These are phyloP conservation scores for Acanthopagrus latus DNA, from an alignment of 2,797 vertebrate species.

Conservation along the genomic window DNA sequence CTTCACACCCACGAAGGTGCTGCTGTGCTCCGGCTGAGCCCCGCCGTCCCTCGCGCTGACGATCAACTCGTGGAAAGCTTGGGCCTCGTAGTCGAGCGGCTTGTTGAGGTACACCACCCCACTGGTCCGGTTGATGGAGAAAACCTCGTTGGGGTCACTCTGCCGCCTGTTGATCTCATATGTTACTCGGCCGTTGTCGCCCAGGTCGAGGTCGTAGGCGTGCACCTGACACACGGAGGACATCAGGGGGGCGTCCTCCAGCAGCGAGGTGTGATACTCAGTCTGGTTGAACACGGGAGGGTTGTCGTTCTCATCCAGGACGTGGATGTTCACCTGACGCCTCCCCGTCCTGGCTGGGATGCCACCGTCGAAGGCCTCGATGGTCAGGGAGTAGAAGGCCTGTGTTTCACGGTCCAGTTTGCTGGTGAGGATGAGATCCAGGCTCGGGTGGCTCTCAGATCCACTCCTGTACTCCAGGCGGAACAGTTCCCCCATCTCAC, in stretches of 20 bases:
- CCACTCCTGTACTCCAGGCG: slow-evolving; percentile 73
- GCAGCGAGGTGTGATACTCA: slow-evolving; percentile 87
- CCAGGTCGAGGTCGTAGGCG: slow-evolving; percentile 90
- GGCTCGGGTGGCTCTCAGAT: slow-evolving; percentile 59
- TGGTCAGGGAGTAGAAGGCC: slow-evolving; percentile 84
- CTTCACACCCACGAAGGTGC: slow-evolving; percentile 86
- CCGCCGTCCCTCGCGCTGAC: slow-evolving; percentile 90
- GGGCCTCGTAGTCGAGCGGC: slow-evolving; percentile 89
- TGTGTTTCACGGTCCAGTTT: slow-evolving; percentile 88
- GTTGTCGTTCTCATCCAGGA: slow-evolving; percentile 95
- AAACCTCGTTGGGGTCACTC: slow-evolving; percentile 82
- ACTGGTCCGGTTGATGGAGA: slow-evolving; percentile 86
- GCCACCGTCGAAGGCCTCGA: slow-evolving; percentile 94
- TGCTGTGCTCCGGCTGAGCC: slow-evolving; percentile 88
- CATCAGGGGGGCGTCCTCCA: slow-evolving; percentile 85
- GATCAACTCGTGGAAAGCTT: slow-evolving; percentile 88
- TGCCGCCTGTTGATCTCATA: slow-evolving; percentile 88
- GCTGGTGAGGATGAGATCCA: slow-evolving; percentile 87
- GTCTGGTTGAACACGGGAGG: slow-evolving; percentile 88
- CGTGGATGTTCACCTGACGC: slow-evolving; percentile 83
- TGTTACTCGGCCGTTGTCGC: slow-evolving; percentile 85
- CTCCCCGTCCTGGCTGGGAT: slow-evolving; percentile 85
- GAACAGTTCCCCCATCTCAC: slow-evolving; percentile 72
- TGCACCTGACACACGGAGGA: slow-evolving; percentile 87
- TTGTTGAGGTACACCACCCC: slow-evolving; percentile 88